phyloP scores from a whole-genome alignment of 2,113 vertebrate genomes.

The Pundamilia nyererei region DNA sequence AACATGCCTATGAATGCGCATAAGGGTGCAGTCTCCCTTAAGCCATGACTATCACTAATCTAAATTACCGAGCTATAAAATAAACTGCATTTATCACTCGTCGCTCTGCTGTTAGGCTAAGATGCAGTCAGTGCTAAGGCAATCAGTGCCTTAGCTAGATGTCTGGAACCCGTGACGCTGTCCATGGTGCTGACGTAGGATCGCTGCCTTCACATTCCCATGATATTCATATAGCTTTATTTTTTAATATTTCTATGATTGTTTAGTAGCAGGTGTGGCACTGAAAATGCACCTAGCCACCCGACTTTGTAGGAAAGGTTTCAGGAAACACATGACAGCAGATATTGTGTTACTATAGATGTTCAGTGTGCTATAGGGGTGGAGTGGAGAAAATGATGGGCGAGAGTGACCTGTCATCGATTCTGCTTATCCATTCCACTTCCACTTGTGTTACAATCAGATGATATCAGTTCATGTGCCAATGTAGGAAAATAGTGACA shows the following conservation, averaged over 20 bases:
- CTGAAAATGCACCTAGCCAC: not conserved
- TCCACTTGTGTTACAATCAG: not conserved
- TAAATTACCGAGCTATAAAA: not conserved
- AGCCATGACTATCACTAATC: not conserved
- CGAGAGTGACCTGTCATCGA: not conserved
- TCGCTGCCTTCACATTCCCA: not conserved
- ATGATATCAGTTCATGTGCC: not conserved
- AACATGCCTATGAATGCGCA: not conserved
- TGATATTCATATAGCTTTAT: not conserved
- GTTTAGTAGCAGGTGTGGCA: too few species aligned
- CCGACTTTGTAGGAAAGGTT: rapidly evolving
- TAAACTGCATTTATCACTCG: not conserved
- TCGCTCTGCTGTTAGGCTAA: not conserved
- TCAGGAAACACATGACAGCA: not conserved
- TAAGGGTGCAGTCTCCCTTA: not conserved
- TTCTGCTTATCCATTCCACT: not conserved
- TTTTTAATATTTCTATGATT: not conserved
- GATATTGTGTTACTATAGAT: not conserved
- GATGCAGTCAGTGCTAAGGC: not conserved
- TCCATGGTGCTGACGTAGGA: not conserved
- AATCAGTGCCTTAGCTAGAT: not conserved
- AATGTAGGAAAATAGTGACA: not conserved
- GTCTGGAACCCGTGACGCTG: not conserved
- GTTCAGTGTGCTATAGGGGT: not conserved
- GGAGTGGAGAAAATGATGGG: not conserved